Percentiles rank a stretch among this genome's conserved stretches.
Conservation (phyloP, 2,113 vertebrate species). For the Theristicus caerulescens region DNA sequence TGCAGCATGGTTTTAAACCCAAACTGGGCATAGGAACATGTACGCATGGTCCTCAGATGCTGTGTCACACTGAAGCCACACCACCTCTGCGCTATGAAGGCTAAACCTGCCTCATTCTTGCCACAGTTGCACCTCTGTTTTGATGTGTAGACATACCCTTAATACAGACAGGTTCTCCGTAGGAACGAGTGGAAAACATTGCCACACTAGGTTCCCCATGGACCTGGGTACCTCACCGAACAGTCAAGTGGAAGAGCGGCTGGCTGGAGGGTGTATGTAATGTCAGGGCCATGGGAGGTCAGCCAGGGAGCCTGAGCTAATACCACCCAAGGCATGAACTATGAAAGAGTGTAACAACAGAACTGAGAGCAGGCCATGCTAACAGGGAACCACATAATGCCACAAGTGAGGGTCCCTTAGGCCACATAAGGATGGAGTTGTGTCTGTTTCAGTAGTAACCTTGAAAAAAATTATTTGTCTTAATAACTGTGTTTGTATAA, state of each 20-base stretch:
- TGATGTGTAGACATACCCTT: not conserved
- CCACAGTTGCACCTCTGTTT: not conserved
- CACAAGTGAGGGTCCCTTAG: not conserved
- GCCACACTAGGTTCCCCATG: not conserved
- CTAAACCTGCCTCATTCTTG: not conserved
- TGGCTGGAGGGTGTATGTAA: rapidly evolving
- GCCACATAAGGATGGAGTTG: not conserved
- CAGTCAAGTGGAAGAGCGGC: not conserved
- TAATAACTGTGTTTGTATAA: not conserved
- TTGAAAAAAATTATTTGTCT: not conserved
- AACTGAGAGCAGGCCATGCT: not conserved
- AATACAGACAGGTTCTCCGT: not conserved
- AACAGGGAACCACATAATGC: not conserved
- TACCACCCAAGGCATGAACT: not conserved
- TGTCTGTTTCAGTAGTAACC: not conserved
- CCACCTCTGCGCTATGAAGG: rapidly evolving
- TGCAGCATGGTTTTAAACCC: not conserved
- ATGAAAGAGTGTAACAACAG: not conserved
- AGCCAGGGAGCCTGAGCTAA: not conserved
- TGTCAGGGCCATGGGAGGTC: not conserved
- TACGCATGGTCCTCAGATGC: not conserved
- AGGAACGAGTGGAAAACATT: not conserved
- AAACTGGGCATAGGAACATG: rapidly evolving
- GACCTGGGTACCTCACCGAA: not conserved
- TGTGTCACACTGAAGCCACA: not conserved